Conservation (phyloP, 1,140 invertebrate species). For the Drosophila micromelanica region DNA sequence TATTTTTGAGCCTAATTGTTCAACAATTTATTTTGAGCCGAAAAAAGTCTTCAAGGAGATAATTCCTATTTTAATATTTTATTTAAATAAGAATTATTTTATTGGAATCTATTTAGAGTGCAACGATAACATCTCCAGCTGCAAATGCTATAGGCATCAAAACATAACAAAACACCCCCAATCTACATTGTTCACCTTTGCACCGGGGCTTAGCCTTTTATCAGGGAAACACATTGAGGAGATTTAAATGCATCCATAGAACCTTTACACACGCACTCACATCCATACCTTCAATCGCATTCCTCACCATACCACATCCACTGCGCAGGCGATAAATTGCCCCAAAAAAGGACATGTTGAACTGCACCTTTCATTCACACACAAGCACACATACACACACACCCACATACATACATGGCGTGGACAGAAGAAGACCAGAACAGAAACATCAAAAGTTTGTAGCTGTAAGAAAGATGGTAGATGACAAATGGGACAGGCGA, state of each 20-base stretch:
- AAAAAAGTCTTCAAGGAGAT: too few species aligned
- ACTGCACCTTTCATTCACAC: background rate
- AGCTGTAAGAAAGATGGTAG: background rate
- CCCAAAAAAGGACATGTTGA: background rate
- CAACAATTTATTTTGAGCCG: too few species aligned
- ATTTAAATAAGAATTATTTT: too few species aligned
- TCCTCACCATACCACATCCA: background rate
- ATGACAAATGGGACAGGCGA: background rate
- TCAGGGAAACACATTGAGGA: background rate
- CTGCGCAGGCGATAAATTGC: conserved; percentile 1
- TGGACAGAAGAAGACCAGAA: background rate
- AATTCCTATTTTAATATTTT: too few species aligned
- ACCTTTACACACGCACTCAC: background rate
- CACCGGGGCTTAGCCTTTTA: too few species aligned
- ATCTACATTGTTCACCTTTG: too few species aligned
- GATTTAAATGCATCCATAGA: background rate
- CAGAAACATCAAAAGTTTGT: background rate
- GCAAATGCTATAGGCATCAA: too few species aligned
- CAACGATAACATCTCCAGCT: too few species aligned
- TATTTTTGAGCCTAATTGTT: too few species aligned
- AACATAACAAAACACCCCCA: too few species aligned
- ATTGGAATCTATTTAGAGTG: too few species aligned
- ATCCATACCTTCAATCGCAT: background rate
- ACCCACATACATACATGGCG: background rate
- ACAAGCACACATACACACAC: background rate